Conservation (phyloP, 1,140 invertebrate genomes). For the Rhysida immarginata region DNA sequence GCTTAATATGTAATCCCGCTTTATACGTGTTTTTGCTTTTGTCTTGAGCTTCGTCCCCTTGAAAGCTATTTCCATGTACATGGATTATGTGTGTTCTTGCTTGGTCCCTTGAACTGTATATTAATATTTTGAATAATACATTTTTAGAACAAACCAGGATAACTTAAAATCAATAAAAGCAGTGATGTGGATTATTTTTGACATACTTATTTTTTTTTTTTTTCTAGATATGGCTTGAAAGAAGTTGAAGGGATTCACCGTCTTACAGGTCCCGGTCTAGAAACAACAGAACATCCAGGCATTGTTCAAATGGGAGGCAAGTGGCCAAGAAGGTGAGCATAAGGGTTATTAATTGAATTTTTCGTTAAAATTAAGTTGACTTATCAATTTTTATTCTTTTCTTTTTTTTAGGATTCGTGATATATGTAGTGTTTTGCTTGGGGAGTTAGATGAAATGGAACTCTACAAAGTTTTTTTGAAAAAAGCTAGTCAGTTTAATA, state of each 20-base stretch:
- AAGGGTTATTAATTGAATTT: background rate
- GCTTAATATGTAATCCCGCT: too few species aligned
- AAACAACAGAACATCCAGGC: slow-evolving; percentile 24
- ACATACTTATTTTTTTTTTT: background rate
- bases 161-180: background rate
- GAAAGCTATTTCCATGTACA: too few species aligned
- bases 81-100: too few species aligned
- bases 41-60: too few species aligned
- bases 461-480: slow-evolving; percentile 19
- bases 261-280: slow-evolving; percentile 26
- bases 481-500: background rate
- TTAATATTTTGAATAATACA: background rate
- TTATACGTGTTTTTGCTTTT: too few species aligned
- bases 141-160: background rate
- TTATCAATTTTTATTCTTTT: background rate
- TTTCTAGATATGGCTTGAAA: slow-evolving; percentile 27
- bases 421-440: slow-evolving; percentile 21
- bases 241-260: slow-evolving; percentile 22
- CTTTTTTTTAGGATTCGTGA: slow-evolving; percentile 19
- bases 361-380: background rate
- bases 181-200: too few species aligned
- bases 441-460: slow-evolving; percentile 23
- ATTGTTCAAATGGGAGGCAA: slow-evolving; percentile 29
- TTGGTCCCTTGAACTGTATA: background rate
- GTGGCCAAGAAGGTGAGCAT: slow-evolving; percentile 26